Evolutionary conservation across 2,888 invertebrate genomes (phyloP).

Genomic region (Drosophila nr. medialis): DNA sequence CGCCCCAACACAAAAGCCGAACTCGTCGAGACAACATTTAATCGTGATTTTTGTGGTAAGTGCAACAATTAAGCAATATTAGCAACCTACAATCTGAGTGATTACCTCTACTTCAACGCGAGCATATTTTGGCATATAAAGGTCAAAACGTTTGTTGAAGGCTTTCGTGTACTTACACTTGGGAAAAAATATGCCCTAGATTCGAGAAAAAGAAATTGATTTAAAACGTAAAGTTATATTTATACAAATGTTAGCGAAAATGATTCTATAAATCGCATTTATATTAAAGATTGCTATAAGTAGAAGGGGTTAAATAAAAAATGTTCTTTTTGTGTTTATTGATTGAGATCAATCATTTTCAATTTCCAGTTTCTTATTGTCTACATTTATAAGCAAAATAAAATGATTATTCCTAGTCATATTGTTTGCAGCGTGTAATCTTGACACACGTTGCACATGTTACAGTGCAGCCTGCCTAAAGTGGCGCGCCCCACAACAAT

Average conservation of each 20-base stretch:
- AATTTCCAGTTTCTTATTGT: background rate
- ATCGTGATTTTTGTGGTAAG: constrained; percentile 43
- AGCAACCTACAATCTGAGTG: constrained; percentile 13
- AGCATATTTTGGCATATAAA: constrained; percentile 16
- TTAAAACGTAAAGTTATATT: background rate
- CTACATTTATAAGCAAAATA: background rate
- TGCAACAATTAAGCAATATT: constrained; percentile 40
- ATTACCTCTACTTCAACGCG: constrained; percentile 7
- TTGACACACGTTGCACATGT: constrained; percentile 1
- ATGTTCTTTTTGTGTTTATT: background rate
- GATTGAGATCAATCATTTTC: background rate
- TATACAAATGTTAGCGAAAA: no score
- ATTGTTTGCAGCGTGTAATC: background rate
- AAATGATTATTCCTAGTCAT: background rate
- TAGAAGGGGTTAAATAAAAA: background rate
- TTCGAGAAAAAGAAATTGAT: background rate
- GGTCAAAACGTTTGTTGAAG: constrained; percentile 23
- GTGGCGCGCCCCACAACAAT: constrained; percentile 41
- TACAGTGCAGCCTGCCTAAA: constrained; percentile 46
- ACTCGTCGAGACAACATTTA: constrained; percentile 1
- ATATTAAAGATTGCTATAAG: background rate
- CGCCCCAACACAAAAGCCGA: constrained; percentile 5
- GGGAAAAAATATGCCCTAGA: background rate
- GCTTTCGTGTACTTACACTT: background rate
- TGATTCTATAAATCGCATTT: background rate